Percentiles rank a stretch among this genome's conserved stretches.
phyloP scores from a whole-genome alignment of 1,140 invertebrate species.

The Periplaneta americana region DNA sequence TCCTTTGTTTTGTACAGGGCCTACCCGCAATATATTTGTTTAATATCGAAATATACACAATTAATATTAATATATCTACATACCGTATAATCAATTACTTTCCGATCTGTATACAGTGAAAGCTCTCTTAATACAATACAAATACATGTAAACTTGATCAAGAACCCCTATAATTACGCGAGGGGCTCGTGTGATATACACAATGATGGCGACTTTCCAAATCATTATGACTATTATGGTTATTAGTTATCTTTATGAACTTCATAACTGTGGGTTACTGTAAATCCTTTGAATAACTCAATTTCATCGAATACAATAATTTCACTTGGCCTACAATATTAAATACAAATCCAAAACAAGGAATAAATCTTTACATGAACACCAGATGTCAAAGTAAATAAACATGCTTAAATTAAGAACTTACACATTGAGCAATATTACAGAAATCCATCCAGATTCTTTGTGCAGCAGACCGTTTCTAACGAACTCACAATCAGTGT shows the following conservation, averaged over 20 bases:
- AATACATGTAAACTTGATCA: not conserved
- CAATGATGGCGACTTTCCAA: not conserved
- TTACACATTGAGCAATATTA: no score
- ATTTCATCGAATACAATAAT: not conserved
- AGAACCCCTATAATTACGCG: not conserved
- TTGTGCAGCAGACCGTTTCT: no score
- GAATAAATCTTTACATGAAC: no score
- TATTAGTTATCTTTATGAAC: not conserved
- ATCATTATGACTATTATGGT: not conserved
- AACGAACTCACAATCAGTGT: no score
- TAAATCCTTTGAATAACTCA: not conserved
- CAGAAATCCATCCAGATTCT: no score
- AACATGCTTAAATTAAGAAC: no score
- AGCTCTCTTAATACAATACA: not conserved
- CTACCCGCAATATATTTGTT: conserved; percentile 9
- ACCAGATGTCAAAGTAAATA: no score
- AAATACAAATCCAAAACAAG: not conserved
- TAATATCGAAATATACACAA: conserved; percentile 8
- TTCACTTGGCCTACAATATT: not conserved
- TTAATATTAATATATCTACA: not conserved
- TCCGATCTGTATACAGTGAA: conserved; percentile 11
- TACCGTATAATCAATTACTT: conserved; percentile 1
- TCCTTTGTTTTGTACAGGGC: conserved; percentile 3
- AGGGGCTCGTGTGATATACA: not conserved
- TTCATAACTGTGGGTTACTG: not conserved